Base-by-base conservation (phyloP, 1,140 invertebrate species). In the Paraescarpia echinospica region DNA sequence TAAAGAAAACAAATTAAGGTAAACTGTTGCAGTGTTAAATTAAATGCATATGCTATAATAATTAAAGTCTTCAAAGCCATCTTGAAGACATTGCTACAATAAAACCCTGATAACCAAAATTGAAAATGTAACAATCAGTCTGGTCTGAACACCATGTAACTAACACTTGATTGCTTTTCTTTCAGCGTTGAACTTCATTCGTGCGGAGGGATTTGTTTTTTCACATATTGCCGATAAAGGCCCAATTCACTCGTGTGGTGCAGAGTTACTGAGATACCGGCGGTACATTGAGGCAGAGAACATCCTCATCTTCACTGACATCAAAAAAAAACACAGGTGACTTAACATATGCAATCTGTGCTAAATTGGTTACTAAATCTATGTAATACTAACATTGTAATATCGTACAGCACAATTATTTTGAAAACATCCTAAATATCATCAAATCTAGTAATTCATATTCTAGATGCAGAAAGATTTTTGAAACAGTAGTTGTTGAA, bases 261-360 rank as follows among this genome's bases (percentile, higher is more conserved):
- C 98, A 0, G 94, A 96, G 89, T 94, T 98, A 41, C 94, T 98
- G 18, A 95, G 98, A 92, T 98, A 98, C 95, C 95, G 98, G 35
- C 97, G 96, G 94, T 94, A 96, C 33, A 97, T 98, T 92, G 97
- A 96, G 88, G 98, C 98, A 18, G 96, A 98, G 41, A 94, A 98
- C 95, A 95, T 98, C 14, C 94, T 97, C 5, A 96, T 98, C 31
- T 97, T 98, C 92, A 97, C 97, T 1, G 98, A 98, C 96, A 97
- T 98, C 5, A 98, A 98, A 95, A 98, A 98, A 95, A 98, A 98
- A 95, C 98, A 98, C 94, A 97, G 97, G 97, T 97, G 94, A 92
- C 89, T 89, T 51, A 48, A 92, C 1, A 89, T 33, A 6, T n/a
- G n/a, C 89, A 77, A 18, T 77, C 8, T 18, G 2, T 77, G 59